Conservation (phyloP, 2,888 invertebrate species). For the Tipula lateralis region DNA sequence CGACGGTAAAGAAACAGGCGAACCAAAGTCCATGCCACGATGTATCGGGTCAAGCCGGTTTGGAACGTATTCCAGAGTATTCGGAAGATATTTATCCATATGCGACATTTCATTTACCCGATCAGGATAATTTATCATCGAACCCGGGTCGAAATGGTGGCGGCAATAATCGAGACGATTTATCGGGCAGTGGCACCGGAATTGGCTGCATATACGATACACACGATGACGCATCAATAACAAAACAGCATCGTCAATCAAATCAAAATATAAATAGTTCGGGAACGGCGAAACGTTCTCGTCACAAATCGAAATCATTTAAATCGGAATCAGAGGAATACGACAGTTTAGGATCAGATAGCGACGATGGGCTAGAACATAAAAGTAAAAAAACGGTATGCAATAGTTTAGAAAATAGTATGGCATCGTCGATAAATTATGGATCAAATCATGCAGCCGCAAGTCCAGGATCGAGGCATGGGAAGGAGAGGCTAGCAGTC, state of each 20-base stretch:
- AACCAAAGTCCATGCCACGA: constrained; percentile 42
- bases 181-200: constrained; percentile 36
- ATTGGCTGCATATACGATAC: constrained; percentile 38
- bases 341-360: constrained; percentile 55
- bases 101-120: constrained; percentile 56
- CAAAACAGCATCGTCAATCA: not conserved
- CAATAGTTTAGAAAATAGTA: constrained; percentile 50
- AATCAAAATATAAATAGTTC: constrained; percentile 32
- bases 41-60: constrained; percentile 42
- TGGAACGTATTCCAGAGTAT: constrained; percentile 56
- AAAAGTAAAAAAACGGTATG: constrained; percentile 52
- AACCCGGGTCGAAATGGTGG: constrained; percentile 47
- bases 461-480: constrained; percentile 45
- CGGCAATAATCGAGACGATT: not conserved
- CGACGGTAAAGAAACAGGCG: constrained; percentile 51
- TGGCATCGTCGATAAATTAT: constrained; percentile 41
- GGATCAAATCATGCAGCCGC: constrained; percentile 42
- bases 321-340: constrained; percentile 57
- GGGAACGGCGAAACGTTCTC: constrained; percentile 45
- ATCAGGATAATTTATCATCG: constrained; percentile 53
- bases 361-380: constrained; percentile 51
- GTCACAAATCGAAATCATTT: constrained; percentile 52
- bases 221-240: constrained; percentile 37
- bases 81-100: constrained; percentile 60
- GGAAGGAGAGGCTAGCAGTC: constrained; percentile 51